phyloP scores from a whole-genome alignment of 2,113 vertebrate species.

The Fregata magnificens region DNA sequence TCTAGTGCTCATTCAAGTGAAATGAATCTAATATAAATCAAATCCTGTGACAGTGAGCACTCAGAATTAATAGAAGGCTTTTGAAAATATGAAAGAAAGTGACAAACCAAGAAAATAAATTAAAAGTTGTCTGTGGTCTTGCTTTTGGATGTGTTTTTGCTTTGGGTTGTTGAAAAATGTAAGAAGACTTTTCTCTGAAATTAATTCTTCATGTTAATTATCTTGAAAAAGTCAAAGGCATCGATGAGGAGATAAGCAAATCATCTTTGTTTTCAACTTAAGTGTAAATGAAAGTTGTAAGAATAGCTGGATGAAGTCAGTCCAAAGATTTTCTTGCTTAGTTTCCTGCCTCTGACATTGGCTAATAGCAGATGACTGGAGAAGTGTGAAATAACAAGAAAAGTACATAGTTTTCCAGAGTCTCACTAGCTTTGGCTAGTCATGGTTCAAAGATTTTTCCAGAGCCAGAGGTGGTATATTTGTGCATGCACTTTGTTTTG shows the following conservation, averaged over 20 bases:
- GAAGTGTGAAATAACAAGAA: not conserved
- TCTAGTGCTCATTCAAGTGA: not conserved
- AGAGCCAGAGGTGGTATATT: not conserved
- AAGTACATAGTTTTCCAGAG: not conserved
- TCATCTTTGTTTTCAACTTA: not conserved
- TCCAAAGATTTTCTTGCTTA: not conserved
- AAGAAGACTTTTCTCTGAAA: not conserved
- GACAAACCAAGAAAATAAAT: not conserved
- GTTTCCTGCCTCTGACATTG: not conserved
- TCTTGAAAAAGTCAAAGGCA: not conserved
- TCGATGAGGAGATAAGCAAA: not conserved
- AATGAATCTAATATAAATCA: not conserved
- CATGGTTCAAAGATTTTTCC: not conserved
- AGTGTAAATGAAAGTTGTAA: not conserved
- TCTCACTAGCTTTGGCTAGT: not conserved
- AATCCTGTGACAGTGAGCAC: not conserved
- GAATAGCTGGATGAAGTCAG: not conserved
- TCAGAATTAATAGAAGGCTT: not conserved
- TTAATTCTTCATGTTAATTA: not conserved
- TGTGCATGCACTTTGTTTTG: not conserved
- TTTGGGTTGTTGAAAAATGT: not conserved
- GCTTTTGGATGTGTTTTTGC: not conserved
- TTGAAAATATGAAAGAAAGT: not conserved
- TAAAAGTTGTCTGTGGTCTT: not conserved
- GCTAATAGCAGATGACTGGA: not conserved